phyloP scores from a whole-genome alignment of 2,113 vertebrate species.

The Ictidomys tridecemlineatus region DNA sequence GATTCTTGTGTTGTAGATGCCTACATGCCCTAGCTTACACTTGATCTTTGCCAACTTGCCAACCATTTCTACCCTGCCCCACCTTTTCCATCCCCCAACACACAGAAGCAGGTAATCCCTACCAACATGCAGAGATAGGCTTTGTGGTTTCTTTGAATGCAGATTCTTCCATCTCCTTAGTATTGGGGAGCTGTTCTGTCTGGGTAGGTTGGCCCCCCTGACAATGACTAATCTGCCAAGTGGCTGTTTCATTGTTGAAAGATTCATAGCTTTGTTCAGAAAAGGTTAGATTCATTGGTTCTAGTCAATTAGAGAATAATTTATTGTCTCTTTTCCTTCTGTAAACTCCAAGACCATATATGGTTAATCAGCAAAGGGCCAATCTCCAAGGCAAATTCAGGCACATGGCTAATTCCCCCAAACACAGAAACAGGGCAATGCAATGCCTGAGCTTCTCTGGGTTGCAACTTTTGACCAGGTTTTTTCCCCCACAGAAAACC shows the following conservation, averaged over 20 bases:
- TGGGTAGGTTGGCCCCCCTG: constrained; percentile 53
- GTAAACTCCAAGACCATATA: constrained; percentile 54
- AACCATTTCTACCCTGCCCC: background rate
- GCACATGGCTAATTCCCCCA: background rate
- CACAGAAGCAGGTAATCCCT: background rate
- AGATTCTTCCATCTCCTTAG: constrained; percentile 13
- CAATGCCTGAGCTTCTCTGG: background rate
- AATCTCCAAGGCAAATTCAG: constrained; percentile 72
- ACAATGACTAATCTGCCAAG: constrained; percentile 71
- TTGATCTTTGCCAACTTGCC: background rate
- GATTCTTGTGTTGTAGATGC: background rate
- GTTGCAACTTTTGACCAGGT: background rate
- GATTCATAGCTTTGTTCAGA: constrained; percentile 80
- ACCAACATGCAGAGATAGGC: background rate
- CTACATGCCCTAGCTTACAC: background rate
- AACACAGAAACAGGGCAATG: background rate
- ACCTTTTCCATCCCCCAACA: background rate
- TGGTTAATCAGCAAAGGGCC: constrained; percentile 69
- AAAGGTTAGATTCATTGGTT: constrained; percentile 80
- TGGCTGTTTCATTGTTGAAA: constrained; percentile 57
- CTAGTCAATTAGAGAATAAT: constrained; percentile 84
- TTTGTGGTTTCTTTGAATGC: background rate
- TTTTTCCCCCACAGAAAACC: background rate
- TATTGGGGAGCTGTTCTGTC: constrained; percentile 42
- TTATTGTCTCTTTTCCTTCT: constrained; percentile 68